Evolutionary conservation across 2,888 invertebrate genomes (phyloP), one percentile per base, ranked within the genome.

Genomic region (Campaea margaritaria): DNA sequence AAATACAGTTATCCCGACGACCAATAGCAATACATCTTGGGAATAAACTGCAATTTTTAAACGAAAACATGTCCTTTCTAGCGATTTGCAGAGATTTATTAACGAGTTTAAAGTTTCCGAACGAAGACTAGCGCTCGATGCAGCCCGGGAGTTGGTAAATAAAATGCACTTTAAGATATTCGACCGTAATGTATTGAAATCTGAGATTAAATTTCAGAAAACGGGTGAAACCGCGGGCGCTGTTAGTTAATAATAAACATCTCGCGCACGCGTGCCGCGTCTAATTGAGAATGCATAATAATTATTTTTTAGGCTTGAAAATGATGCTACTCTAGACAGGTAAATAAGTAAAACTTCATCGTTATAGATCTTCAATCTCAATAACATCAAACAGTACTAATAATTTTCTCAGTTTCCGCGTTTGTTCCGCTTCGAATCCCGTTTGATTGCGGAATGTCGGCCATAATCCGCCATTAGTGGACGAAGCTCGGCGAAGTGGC

Each of bases 21-120:
- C 65, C 70, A 70, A 73, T 72, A 72, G 64, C 72, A 64, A 76
- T 79, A 78, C 74, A 74, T 81, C 72, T 61, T 61, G 43, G 46
- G 54, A 64, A 73, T 74, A 67, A 68, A 72, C 69, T 69, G 61
- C 64, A 64, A 73, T 74, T 80, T 53, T 78, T 73, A 76, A 76
- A 76, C 69, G 75, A 70, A 76, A 77, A 77, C 74, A 75, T 72
- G 74, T 72, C 69, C 64, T 72, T 73, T 66, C 64, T 43, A 62
- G 69, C 78, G 72, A 81, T 81, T 82, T 72, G 64, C 57, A 39
- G 54, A 76, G 81, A 83, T 81, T 82, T 83, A 82, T 77, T 67
- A 65, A 50, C 59, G 69, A 74, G 75, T 68, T 74, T 75, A 77
- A 79, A 81, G 74, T 74, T 68, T 74, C 62, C 68, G 64, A 50